Percentiles rank a stretch among this genome's conserved stretches.
phyloP scores from a whole-genome alignment of 1,140 invertebrate genomes.

The Nilaparvata lugens region DNA sequence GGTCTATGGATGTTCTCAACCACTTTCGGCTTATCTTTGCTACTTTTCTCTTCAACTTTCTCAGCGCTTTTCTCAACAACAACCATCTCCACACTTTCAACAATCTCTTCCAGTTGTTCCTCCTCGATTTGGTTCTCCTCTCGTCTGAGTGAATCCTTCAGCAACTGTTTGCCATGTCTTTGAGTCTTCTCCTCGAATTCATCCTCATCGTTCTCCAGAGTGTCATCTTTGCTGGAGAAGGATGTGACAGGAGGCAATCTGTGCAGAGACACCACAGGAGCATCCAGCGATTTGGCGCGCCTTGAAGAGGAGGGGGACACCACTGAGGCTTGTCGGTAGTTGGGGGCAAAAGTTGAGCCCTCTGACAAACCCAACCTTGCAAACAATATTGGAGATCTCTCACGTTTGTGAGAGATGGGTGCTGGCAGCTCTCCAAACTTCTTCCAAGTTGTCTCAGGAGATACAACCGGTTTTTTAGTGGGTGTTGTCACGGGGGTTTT shows the following conservation, averaged over 20 bases:
- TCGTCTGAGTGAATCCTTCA: slow-evolving; percentile 1
- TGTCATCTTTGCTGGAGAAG: slow-evolving; percentile 80
- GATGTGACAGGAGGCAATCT: slow-evolving; percentile 69
- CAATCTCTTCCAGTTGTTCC: slow-evolving; percentile 14
- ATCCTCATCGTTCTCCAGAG: slow-evolving; percentile 40
- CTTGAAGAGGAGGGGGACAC: slow-evolving; percentile 62
- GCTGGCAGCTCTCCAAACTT: slow-evolving; percentile 32
- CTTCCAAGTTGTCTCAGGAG: slow-evolving; percentile 47
- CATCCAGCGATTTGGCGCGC: slow-evolving; percentile 70
- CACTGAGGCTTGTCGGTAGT: slow-evolving; percentile 61
- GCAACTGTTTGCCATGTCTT: background rate
- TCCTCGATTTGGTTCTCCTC: slow-evolving; percentile 21
- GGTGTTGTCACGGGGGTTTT: slow-evolving; percentile 18
- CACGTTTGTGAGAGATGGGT: slow-evolving; percentile 31
- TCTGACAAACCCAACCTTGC: slow-evolving; percentile 71
- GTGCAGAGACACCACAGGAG: slow-evolving; percentile 67
- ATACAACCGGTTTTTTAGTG: slow-evolving; percentile 37
- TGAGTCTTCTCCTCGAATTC: slow-evolving; percentile 27
- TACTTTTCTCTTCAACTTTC: background rate
- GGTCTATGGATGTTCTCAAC: too few species aligned
- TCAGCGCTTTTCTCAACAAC: background rate
- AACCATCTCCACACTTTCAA: slow-evolving; percentile 1
- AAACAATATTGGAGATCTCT: slow-evolving; percentile 66
- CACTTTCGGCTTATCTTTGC: too few species aligned
- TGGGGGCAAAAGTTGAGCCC: slow-evolving; percentile 59